A percentile compares a stretch with the other conserved stretches of the same genome.
Conservation (phyloP, 2,113 vertebrate genomes). For the Bombycilla garrulus region DNA sequence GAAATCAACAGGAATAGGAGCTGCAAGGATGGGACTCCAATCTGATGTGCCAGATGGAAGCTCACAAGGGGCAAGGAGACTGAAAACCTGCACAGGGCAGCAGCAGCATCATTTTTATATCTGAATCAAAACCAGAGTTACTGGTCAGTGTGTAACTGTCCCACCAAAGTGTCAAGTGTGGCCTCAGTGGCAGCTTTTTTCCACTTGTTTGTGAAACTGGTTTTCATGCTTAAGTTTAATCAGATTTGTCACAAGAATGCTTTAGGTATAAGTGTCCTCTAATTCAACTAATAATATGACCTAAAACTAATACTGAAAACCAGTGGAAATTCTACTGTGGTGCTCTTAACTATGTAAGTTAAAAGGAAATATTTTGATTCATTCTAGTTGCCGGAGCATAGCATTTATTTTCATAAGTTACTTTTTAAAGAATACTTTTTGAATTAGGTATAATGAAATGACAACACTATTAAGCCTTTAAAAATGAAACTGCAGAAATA, state of each 20-base stretch:
- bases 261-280: background rate
- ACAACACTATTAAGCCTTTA: background rate
- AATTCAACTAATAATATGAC: background rate
- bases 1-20: background rate
- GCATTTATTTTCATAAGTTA: background rate
- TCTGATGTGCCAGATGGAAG: background rate
- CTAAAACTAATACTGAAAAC: background rate
- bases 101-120: fast-evolving
- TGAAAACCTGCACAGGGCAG: background rate
- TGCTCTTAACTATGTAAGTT: background rate
- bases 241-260: background rate
- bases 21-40: background rate
- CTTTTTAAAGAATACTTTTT: background rate
- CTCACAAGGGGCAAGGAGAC: background rate
- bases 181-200: background rate
- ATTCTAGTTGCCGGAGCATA: background rate
- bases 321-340: background rate
- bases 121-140: background rate
- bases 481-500: background rate
- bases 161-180: background rate
- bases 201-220: background rate
- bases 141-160: background rate
- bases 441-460: background rate
- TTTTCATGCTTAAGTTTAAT: background rate
- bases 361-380: background rate